phyloP scores from a whole-genome alignment of 2,797 vertebrate genomes.

The Cacajao melanocephalus region DNA sequence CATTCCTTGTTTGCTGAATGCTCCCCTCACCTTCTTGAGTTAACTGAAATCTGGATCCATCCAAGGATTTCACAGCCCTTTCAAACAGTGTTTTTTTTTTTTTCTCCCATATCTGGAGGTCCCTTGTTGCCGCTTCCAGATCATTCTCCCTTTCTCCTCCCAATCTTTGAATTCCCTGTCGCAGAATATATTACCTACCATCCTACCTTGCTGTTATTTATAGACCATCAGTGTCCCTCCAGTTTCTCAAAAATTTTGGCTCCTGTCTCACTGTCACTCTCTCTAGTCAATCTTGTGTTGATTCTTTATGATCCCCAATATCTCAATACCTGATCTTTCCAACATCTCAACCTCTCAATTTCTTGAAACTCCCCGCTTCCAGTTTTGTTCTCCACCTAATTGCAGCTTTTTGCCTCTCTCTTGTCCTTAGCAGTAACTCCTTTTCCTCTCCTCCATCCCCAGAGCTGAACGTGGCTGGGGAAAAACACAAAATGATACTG shows the following conservation, averaged over 20 bases:
- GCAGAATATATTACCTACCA: background rate
- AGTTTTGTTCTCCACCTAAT: background rate
- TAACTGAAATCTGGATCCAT: conserved; percentile 29
- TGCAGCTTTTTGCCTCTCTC: conserved; percentile 3
- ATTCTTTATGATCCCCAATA: background rate
- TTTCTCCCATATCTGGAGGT: background rate
- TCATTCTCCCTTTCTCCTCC: background rate
- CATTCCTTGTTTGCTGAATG: background rate
- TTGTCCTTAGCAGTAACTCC: conserved; percentile 1
- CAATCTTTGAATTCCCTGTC: background rate
- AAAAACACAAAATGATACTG: conserved; percentile 55
- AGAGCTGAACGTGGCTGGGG: background rate
- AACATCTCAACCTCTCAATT: background rate
- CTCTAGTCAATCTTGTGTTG: background rate
- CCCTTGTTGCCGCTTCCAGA: background rate
- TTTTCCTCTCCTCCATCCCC: background rate
- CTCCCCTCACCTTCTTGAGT: background rate
- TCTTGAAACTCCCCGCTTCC: background rate
- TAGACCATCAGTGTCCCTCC: background rate
- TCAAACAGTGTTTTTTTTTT: background rate
- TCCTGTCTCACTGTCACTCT: background rate
- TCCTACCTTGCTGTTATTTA: background rate
- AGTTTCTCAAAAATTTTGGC: conserved; percentile 41
- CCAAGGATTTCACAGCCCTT: background rate
- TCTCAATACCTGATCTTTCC: background rate